Base-by-base conservation (phyloP, 1,140 invertebrate genomes). In the Caenorhabditis briggsae region DNA sequence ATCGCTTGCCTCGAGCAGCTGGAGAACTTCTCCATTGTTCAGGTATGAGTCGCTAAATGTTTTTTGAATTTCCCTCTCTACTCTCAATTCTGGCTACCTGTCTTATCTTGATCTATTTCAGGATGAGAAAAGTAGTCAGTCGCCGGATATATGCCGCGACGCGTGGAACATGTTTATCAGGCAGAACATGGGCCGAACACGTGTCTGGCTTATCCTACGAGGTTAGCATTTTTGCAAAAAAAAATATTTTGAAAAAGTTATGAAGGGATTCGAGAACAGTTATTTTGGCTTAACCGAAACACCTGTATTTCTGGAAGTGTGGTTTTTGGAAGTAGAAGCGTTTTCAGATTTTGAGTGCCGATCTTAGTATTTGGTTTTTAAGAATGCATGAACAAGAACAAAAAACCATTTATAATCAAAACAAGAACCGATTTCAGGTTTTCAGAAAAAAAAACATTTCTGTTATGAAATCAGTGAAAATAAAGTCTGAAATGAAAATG, bases 1-100 rank as follows among this genome's bases (percentile, higher is more conserved):
- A 64, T 85, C 20, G 84, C 48, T 43, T 64, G 65, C 65, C 65
- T 85, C 12, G 48, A 85, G 65, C 61, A 85, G 41, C 84, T 85
- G 50, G 46, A 61, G 84, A 55, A 18, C 11, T 50, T 85, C 50
- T 53, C 61, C 61, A 85, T 85, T 74, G 84, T 74, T 58, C 83
- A 84, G 83, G 83, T 84, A 78, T 33, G 33, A 78, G 46, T 50
- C 70, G 33, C 12, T 23, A 2, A 11, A 18, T 25, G 2, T 61
- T n/a, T 23, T 61, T 20, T 8, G 16, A 2, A 18, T n/a, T 20
- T n/a, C 59, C 59, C 59, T 16, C 46, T 48, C 53, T 50, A 23
- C 11, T n/a, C n/a, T n/a, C n/a, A 78, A 20, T 11, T 11, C 46
- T 53, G 46, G 70, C 70, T 78, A 78, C 70, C 50, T 70, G 65